Evolutionary conservation across 2,888 invertebrate species (phyloP), one percentile per base, ranked within the genome.

Genomic region (Phaonia tiefii): DNA sequence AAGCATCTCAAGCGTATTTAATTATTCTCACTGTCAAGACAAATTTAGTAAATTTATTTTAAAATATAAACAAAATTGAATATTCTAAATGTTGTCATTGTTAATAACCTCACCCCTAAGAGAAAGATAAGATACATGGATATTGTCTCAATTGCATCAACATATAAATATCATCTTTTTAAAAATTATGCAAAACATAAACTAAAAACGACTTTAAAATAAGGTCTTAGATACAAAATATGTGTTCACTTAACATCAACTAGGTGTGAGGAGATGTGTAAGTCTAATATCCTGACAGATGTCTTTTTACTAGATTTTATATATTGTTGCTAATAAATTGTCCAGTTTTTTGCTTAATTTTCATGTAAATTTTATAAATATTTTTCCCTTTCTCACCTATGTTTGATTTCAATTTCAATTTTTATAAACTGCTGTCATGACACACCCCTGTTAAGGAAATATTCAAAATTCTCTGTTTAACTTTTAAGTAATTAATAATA

Each of bases 371-470:
- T 39, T 22, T 20, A 63, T 15, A n/a, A n/a, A n/a, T n/a, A n/a
- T n/a, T n/a, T n/a, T n/a, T n/a, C n/a, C n/a, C n/a, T n/a, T n/a
- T n/a, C n/a, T n/a, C n/a, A n/a, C n/a, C n/a, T n/a, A 17, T 15
- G 49, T 60, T 60, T 37, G 20, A n/a, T 63, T 60, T 17, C 20
- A 60, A 39, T 39, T 42, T 42, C 10, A 63, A 63, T 20, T 20
- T 22, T 22, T 8, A 39, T 39, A 15, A 42, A 63, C 10, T 22
- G 2, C 2, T 63, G 25, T 56, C 22, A 54, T 71, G 77, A 74
- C 74, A 77, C 80, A 66, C 76, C 80, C 73, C 22, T 76, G n/a
- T 60, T 66, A 74, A 54, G 44, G 42, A 54, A 46, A 65, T 56
- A 39, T 49, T 37, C 13, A 8, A 63, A 51, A 20, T n/a, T 60